A percentile compares a stretch with the other conserved stretches of the same genome.
Conservation (phyloP, 2,797 vertebrate species). For the Tokudaia muenninki region DNA sequence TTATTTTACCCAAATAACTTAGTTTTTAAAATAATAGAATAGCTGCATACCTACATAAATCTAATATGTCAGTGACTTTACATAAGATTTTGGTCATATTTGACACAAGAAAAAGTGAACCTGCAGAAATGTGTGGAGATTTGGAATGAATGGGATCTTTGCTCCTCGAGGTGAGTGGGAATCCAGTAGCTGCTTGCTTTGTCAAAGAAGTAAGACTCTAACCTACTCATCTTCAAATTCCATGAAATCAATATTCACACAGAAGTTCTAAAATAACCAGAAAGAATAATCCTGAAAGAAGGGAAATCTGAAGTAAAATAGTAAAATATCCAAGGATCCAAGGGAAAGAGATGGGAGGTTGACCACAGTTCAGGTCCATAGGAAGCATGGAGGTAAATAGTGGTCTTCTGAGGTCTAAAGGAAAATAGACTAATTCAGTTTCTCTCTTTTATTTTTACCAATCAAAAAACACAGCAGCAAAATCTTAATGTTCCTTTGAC, state of each 20-base stretch:
- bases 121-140: not conserved
- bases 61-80: constrained; percentile 48
- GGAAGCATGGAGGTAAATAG: not conserved
- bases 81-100: constrained; percentile 41
- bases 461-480: constrained; percentile 35
- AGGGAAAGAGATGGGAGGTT: not conserved
- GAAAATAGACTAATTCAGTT: not conserved
- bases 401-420: not conserved
- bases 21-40: constrained; percentile 64
- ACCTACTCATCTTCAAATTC: not conserved
- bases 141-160: not conserved
- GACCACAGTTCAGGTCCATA: not conserved
- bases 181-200: not conserved
- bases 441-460: not conserved
- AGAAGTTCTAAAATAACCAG: not conserved
- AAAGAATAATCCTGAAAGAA: not conserved
- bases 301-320: constrained; percentile 31
- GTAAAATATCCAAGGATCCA: not conserved
- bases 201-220: not conserved
- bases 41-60: constrained; percentile 39
- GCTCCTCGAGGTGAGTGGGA: not conserved
- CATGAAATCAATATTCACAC: not conserved
- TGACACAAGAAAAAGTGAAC: constrained; percentile 36
- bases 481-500: not conserved
- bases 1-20: constrained; percentile 58